A percentile compares a stretch with the other conserved stretches of the same genome.
phyloP scores from a whole-genome alignment of 2,113 vertebrate genomes.

The Heterotis niloticus region DNA sequence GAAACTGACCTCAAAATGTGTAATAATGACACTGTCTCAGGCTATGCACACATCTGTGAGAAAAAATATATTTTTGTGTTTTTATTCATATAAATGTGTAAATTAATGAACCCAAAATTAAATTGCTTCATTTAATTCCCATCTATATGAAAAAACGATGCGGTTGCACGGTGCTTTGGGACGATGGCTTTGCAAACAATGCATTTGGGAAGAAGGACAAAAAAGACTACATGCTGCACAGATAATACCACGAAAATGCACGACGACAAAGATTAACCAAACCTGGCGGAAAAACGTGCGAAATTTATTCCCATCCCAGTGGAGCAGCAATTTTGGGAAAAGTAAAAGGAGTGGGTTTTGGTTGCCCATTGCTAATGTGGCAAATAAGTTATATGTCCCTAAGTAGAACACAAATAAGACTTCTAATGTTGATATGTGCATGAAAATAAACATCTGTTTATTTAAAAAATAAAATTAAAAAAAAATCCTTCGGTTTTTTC shows the following conservation, averaged over 20 bases:
- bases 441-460: slow-evolving; percentile 49
- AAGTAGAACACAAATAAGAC: background rate
- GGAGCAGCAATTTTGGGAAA: background rate
- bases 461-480: no score
- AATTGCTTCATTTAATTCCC: background rate
- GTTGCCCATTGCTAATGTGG: no score
- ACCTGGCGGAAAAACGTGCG: background rate
- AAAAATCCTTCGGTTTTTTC: slow-evolving; percentile 34
- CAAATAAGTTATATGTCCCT: no score
- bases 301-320: background rate
- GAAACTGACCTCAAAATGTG: no score
- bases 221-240: no score
- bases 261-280: background rate
- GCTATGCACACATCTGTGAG: background rate
- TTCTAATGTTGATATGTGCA: background rate
- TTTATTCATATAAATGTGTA: no score
- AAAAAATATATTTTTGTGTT: background rate
- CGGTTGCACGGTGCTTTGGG: background rate
- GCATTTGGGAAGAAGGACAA: no score
- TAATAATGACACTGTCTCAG: no score
- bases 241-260: no score
- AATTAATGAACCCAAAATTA: background rate
- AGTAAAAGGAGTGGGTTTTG: no score
- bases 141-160: background rate
- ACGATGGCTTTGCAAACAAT: background rate